Base-by-base conservation (phyloP, 2,888 invertebrate genomes). In the Hydriomena furcata region DNA sequence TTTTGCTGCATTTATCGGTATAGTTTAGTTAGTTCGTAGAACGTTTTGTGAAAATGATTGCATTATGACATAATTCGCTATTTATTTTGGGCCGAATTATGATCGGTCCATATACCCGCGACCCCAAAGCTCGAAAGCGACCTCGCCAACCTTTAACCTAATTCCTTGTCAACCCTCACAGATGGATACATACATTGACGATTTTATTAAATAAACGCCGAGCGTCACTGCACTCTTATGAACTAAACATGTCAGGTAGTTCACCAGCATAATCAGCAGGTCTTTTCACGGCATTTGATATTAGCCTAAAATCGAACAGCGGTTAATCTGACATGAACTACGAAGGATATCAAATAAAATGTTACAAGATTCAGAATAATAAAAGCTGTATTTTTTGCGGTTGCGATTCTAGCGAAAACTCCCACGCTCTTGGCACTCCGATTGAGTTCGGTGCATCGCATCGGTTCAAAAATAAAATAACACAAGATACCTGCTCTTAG, bases 351-450 rank as follows among this genome's bases (percentile, higher is more conserved):
- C 1, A 8, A n/a, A 25, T 25, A 25, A 8, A n/a, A 25, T 35
- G 1, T 24, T 7, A 35, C 23, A 35, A 12, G 10, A 10, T 8
- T 27, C 5, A n/a, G 27, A 38, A 8, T 24, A 30, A n/a, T n/a
- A n/a, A n/a, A n/a, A 43, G 52, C 52, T 47, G 31, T 43, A 28
- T 27, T 40, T 52, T 57, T 51, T 49, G 36, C 46, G 42, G 49
- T 57, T 41, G 55, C 51, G 55, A 53, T 58, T 51, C 23, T 41
- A 49, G 45, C 46, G 25, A 65, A 68, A 58, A 68, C 71, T 68
- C 88, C 88, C 80, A 88, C 87, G 83, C 84, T 76, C 71, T 88
- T 87, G 87, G 88, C 88, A 84, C 77, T 70, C 60, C 64, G 65
- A 67, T 71, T 64, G 73, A 71, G 73, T 76, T 81, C 74, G 76